Percentiles rank a stretch among this genome's conserved stretches.
Evolutionary conservation across 2,113 vertebrate genomes (phyloP).

Genomic region (Acrocephalus arundinaceus): DNA sequence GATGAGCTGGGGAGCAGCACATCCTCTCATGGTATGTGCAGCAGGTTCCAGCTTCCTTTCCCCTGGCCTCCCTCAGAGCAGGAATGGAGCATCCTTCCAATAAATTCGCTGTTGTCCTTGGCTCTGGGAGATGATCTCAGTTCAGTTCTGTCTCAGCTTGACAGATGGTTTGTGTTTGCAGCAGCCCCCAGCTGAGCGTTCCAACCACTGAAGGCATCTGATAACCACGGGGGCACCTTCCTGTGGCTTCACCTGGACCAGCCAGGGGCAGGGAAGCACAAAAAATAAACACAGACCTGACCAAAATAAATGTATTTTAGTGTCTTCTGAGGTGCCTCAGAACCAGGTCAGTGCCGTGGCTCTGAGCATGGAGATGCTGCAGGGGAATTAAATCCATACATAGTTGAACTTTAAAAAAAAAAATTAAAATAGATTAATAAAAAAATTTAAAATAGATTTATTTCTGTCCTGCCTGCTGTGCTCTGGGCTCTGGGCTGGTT

Average conservation of each 20-base stretch:
- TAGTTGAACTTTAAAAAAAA: accelerated
- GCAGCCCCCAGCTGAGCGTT: not conserved
- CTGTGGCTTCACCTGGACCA: not conserved
- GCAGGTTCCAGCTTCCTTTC: not conserved
- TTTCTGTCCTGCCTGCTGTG: not conserved
- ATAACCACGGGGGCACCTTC: not conserved
- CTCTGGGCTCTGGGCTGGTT: not conserved
- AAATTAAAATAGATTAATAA: too few relatives aligned
- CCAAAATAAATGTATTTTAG: not conserved
- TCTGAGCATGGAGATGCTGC: not conserved
- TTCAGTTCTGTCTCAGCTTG: not conserved
- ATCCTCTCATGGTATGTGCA: not conserved
- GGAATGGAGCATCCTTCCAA: not conserved
- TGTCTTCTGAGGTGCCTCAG: not conserved
- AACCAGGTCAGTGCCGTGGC: not conserved
- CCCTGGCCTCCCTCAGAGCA: not conserved
- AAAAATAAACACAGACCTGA: accelerated
- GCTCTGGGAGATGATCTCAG: not conserved
- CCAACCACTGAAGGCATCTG: not conserved
- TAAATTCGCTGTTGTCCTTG: not conserved
- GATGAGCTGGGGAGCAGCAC: not conserved
- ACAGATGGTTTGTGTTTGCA: conserved; percentile 21
- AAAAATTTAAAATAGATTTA: not conserved
- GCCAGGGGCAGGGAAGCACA: not conserved
- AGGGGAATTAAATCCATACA: not conserved